phyloP scores from a whole-genome alignment of 2,888 invertebrate species.

The Busseola fusca region DNA sequence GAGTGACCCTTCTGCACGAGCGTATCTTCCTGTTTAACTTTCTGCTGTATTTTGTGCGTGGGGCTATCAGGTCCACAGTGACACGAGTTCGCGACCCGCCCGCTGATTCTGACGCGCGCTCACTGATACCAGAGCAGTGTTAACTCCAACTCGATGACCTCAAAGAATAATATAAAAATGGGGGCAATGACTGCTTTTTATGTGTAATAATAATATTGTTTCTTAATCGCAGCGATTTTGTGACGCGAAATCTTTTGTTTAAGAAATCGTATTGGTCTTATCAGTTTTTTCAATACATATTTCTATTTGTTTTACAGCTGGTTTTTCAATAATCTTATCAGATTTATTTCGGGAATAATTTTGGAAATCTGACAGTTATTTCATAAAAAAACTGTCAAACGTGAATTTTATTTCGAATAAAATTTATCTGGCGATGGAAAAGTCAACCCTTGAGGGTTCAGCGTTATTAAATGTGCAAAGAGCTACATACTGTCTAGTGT shows the following conservation, averaged over 20 bases:
- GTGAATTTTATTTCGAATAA: no score
- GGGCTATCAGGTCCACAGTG: slow-evolving; percentile 33
- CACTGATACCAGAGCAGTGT: slow-evolving; percentile 24
- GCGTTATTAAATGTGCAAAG: background rate
- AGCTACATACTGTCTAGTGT: no score
- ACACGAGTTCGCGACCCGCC: slow-evolving; percentile 35
- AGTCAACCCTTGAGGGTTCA: no score
- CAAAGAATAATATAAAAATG: slow-evolving; percentile 25
- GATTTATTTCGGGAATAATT: no score
- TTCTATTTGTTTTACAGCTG: background rate
- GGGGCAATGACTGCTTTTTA: slow-evolving; percentile 43
- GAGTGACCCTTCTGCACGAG: slow-evolving; percentile 2
- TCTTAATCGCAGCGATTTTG: slow-evolving; percentile 13
- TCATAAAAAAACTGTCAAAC: no score
- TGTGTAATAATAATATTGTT: slow-evolving; percentile 12
- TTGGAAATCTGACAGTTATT: no score
- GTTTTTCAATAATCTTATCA: no score
- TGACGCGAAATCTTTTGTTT: slow-evolving; percentile 13
- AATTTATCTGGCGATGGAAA: no score
- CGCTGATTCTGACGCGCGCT: slow-evolving; percentile 29
- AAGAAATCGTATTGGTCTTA: background rate
- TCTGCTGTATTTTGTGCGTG: background rate
- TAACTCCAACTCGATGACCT: slow-evolving; percentile 24
- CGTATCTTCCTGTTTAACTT: background rate
- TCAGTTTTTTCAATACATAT: background rate